A percentile compares a stretch with the other conserved stretches of the same genome.
phyloP scores from a whole-genome alignment of 2,797 vertebrate species.

The Sternotherus odoratus region DNA sequence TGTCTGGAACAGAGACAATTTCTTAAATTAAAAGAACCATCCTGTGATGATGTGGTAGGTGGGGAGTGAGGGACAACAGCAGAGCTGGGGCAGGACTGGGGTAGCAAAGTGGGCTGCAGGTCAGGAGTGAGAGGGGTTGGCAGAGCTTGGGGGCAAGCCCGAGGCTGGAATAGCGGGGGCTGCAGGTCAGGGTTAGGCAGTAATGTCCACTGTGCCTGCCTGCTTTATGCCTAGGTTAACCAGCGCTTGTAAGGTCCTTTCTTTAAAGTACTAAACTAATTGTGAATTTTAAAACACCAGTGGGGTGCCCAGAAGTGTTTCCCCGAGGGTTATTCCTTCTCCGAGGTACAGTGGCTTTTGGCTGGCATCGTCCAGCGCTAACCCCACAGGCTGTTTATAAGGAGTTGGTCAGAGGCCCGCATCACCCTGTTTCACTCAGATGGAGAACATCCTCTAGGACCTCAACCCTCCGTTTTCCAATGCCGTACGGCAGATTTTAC shows the following conservation, averaged over 20 bases:
- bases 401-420: fast-evolving
- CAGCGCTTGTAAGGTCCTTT: not conserved
- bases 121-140: too few relatives aligned
- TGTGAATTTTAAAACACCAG: not conserved
- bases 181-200: too few relatives aligned
- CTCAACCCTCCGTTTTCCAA: not conserved
- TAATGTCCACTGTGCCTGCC: not conserved
- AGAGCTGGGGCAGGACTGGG: not conserved
- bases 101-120: not conserved
- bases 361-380: not conserved
- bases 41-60: not conserved
- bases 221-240: not conserved
- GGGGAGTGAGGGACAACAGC: not conserved
- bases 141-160: too few relatives aligned
- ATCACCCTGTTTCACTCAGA: not conserved
- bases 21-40: not conserved
- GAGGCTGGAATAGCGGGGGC: too few relatives aligned
- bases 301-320: not conserved
- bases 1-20: not conserved
- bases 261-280: not conserved
- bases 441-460: not conserved
- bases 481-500: not conserved
- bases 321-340: not conserved
- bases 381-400: not conserved
- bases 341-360: not conserved